Conservation (phyloP, 2,888 invertebrate genomes). For the Melinopterus prodromus region DNA sequence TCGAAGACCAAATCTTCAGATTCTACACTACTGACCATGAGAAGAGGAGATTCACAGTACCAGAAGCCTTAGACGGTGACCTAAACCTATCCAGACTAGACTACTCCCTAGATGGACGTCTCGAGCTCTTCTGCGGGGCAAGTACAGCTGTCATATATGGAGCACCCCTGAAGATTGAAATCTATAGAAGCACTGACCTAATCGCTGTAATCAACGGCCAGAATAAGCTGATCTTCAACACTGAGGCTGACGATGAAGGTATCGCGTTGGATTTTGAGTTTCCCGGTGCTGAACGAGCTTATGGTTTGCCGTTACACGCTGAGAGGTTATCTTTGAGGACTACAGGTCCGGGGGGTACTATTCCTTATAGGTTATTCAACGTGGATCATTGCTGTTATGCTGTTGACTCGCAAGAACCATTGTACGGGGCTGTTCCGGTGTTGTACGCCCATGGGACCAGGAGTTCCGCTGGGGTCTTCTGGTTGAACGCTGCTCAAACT, state of each 20-base stretch:
- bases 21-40: conserved; percentile 32
- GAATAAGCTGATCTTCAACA: conserved; percentile 38
- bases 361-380: conserved; percentile 93
- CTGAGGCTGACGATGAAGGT: conserved; percentile 71
- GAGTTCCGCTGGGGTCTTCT: conserved; percentile 38
- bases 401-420: conserved; percentile 86
- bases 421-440: conserved; percentile 94
- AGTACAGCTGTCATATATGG: conserved; percentile 71
- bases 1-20: conserved; percentile 30
- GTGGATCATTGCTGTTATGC: conserved; percentile 97
- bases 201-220: conserved; percentile 67
- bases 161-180: conserved; percentile 82
- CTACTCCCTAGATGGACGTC: conserved; percentile 57
- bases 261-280: conserved; percentile 91
- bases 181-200: conserved; percentile 71
- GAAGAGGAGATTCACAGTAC: conserved; percentile 24
- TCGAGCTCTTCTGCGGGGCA: conserved; percentile 63
- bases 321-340: conserved; percentile 80
- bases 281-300: conserved; percentile 87
- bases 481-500: conserved; percentile 40
- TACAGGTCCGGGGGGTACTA: conserved; percentile 74
- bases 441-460: conserved; percentile 74
- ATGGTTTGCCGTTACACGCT: conserved; percentile 94
- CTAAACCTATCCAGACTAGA: neutral
- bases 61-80: conserved; percentile 34